Evolutionary conservation across 1,140 invertebrate species (phyloP).

Genomic region (Laupala kohalensis): DNA sequence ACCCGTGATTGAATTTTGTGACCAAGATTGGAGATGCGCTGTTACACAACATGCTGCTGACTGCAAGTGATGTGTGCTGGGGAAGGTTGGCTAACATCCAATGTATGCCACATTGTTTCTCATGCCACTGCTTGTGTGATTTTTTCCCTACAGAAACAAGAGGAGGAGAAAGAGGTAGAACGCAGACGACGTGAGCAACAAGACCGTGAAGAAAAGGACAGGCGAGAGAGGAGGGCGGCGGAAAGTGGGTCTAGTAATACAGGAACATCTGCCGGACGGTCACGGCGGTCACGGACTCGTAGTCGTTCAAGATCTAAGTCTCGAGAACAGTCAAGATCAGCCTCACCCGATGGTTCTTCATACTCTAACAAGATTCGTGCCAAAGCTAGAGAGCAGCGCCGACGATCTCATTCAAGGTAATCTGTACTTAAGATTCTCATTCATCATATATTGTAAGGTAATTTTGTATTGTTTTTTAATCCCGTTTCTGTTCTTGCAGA

Average conservation of each 20-base stretch:
- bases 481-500: too few relatives aligned
- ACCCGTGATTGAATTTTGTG: not conserved
- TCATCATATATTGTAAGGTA: not conserved
- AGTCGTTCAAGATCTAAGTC: not conserved
- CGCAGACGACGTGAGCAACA: constrained; percentile 4
- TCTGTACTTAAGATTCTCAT: not conserved
- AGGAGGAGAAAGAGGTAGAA: constrained; percentile 13
- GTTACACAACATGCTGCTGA: not conserved
- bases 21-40: not conserved
- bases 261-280: not conserved
- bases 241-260: not conserved
- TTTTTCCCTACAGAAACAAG: constrained; percentile 9
- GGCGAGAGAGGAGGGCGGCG: constrained; percentile 3
- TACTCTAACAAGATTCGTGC: constrained; percentile 9
- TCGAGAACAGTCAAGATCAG: not conserved
- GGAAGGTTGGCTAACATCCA: not conserved
- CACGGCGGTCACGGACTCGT: not conserved
- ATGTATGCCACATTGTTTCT: not conserved
- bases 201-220: constrained; percentile 4
- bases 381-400: constrained; percentile 4
- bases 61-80: not conserved
- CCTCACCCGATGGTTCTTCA: constrained; percentile 6
- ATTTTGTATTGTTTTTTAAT: not conserved
- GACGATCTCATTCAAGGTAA: constrained; percentile 11
- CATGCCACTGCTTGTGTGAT: not conserved